Evolutionary conservation across 2,113 vertebrate genomes (phyloP).

Genomic region (Oostethus manadensis): DNA sequence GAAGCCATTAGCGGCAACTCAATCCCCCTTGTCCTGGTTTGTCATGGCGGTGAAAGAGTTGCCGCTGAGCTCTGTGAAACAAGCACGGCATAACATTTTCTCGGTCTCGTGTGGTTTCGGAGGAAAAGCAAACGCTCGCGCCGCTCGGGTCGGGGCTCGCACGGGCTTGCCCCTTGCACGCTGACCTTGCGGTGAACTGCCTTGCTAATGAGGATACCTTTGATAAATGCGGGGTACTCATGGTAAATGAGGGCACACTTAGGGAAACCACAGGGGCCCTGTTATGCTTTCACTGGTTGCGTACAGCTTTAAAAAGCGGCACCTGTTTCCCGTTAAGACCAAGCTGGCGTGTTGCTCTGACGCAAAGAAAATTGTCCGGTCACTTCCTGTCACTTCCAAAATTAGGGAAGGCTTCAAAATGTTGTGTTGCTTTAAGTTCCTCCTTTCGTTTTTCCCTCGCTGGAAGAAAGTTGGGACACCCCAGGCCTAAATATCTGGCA

Average conservation of each 20-base stretch:
- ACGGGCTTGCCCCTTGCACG: too few relatives aligned
- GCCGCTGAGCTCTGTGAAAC: constrained; percentile 6
- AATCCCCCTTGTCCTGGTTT: constrained; percentile 5
- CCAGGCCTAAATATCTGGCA: too few relatives aligned
- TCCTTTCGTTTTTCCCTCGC: too few relatives aligned
- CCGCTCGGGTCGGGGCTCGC: neutral
- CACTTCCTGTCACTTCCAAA: neutral
- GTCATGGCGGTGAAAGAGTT: neutral
- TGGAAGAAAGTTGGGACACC: too few relatives aligned
- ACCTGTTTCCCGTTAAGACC: constrained; percentile 5
- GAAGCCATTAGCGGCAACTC: constrained; percentile 6
- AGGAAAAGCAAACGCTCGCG: neutral
- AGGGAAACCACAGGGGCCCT: constrained; percentile 1
- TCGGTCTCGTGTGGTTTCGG: neutral
- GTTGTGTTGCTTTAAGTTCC: too few relatives aligned
- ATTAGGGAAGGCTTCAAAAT: too few relatives aligned
- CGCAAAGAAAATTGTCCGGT: neutral
- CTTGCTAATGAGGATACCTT: neutral
- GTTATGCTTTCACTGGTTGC: neutral
- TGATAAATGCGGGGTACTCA: constrained; percentile 2
- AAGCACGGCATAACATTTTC: constrained; percentile 6
- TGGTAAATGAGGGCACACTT: constrained; percentile 8
- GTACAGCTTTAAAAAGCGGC: neutral
- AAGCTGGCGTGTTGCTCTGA: too few relatives aligned
- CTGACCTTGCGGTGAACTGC: constrained; percentile 4